Percentiles rank a stretch among this genome's conserved stretches.
phyloP scores from a whole-genome alignment of 2,113 vertebrate genomes.

The Sinocyclocheilus anshuiensis region DNA sequence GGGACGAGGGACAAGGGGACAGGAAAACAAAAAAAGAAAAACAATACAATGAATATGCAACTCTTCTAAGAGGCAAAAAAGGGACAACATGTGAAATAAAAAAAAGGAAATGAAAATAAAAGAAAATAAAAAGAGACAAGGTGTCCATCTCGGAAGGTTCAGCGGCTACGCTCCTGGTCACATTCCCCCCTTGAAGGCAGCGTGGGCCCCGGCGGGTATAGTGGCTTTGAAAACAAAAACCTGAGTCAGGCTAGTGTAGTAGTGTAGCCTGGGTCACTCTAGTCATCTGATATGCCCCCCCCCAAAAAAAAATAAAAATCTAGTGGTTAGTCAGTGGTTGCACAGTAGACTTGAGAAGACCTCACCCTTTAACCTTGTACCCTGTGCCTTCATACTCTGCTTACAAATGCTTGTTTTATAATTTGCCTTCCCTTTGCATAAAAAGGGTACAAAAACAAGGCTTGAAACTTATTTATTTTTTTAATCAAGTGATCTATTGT shows the following conservation, averaged over 20 bases:
- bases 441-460: not conserved
- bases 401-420: not conserved
- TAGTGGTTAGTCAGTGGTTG: conserved; percentile 50
- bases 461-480: not conserved
- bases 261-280: conserved; percentile 99
- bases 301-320: not conserved
- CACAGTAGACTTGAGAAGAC: conserved; percentile 47
- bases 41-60: conserved; percentile 75
- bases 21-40: conserved; percentile 67
- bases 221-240: conserved; percentile 99
- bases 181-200: conserved; percentile 98
- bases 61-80: conserved; percentile 73
- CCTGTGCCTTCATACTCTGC: not conserved
- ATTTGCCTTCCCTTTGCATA: not conserved
- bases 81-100: conserved; percentile 86
- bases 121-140: conserved; percentile 94
- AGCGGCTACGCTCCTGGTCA: conserved; percentile 96
- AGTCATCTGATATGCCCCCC: conserved; percentile 98
- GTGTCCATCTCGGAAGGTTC: conserved; percentile 96
- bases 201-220: conserved; percentile 96
- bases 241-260: conserved; percentile 99
- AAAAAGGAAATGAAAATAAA: conserved; percentile 84
- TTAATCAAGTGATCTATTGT: not conserved
- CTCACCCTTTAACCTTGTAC: conserved; percentile 9
- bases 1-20: conserved; percentile 72